These are phyloP conservation scores for Rutilus rutilus DNA, from an alignment of 2,113 vertebrate genomes.

Conservation along the genomic window DNA sequence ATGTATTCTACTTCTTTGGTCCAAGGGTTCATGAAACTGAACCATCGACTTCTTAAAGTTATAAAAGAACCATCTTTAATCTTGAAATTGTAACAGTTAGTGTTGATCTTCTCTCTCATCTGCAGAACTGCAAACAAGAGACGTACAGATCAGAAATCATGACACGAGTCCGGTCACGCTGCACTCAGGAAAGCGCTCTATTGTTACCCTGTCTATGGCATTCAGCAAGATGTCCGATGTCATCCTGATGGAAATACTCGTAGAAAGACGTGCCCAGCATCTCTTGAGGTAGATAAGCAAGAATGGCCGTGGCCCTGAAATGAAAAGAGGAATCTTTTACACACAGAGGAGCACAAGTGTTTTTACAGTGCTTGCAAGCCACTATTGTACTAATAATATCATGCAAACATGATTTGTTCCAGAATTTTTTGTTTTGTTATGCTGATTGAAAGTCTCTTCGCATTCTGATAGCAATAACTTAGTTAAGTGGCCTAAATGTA, in stretches of 20 bases:
- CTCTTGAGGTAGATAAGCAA: constrained; percentile 88
- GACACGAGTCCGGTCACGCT: not conserved
- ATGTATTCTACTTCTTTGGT: constrained; percentile 92
- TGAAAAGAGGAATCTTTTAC: constrained; percentile 1
- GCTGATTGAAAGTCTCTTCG: too few relatives aligned
- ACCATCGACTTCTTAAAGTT: constrained; percentile 87
- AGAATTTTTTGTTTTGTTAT: too few relatives aligned
- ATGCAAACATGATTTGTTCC: too few relatives aligned
- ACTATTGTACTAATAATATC: too few relatives aligned
- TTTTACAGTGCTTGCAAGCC: too few relatives aligned
- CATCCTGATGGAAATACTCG: constrained; percentile 89
- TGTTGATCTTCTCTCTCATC: constrained; percentile 87
- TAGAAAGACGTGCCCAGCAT: constrained; percentile 89
- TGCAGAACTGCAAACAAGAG: constrained; percentile 77
- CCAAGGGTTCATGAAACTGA: constrained; percentile 88
- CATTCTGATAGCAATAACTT: too few relatives aligned
- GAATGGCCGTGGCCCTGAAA: constrained; percentile 84
- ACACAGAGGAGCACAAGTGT: not conserved
- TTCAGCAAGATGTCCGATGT: constrained; percentile 86
- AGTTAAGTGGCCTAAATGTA: too few relatives aligned
- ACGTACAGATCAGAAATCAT: not conserved
- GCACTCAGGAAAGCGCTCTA: not conserved
- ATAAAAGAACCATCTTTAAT: constrained; percentile 84
- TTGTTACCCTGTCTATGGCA: constrained; percentile 84
- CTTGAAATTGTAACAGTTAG: constrained; percentile 86